Evolutionary conservation across 1,140 invertebrate species (phyloP), one percentile per base, ranked within the genome.

Genomic region (Tachypleus tridentatus): DNA sequence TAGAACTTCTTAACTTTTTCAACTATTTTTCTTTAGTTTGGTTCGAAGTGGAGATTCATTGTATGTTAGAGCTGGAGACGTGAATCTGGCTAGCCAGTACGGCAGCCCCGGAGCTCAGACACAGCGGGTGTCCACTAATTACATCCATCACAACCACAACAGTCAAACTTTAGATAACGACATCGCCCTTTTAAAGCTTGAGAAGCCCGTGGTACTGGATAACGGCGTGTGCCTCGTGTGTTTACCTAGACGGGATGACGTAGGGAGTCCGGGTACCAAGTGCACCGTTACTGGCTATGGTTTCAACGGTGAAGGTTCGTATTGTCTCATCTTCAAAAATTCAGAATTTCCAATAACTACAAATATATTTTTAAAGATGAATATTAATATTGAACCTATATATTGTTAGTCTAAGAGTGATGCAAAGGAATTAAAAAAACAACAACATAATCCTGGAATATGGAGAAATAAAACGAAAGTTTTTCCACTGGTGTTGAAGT

Each of bases 81-180:
- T 95, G 73, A 91, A 97, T 77, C 77, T 96, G 63, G 91, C 90
- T 3, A 77, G 86, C 10, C 64, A 61, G 9, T 90, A 89, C 70
- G 89, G 88, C 10, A 91, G 87, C 68, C 87, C 88, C 0, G 88
- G 88, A 3, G 91, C 91, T 0, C 91, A 94, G 77, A 94, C 91
- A 0, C 78, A 93, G n/a, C 79, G 88, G 11, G 89, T 95, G 4
- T 88, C 88, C 49, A 93, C 90, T 10, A 95, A 92, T 0, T 96
- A 96, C 75, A 95, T 96, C 58, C 93, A 97, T 75, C 92, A 95
- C 72, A 93, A 96, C 77, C 94, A 97, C 78, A 95, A 97, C 76
- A 92, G 89, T 67, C 90, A 95, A 76, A 97, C 93, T 0, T 79
- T 97, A 67, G 93, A 97, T 74, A 96, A 97, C 73, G 94, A 97